Conservation (phyloP, 1,140 invertebrate species). For the fruit fly (Drosophila melanogaster) region Release_6_plus_ISO1_MT NT_033779.5:18130501-18131000, state of each 20-base stretch:
- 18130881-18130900: constrained; percentile 40
- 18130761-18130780: constrained; percentile 34
- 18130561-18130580: background rate
- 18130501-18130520: background rate
- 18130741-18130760: constrained; percentile 12
- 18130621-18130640: constrained; percentile 6
- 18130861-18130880: constrained; percentile 37
- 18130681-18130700: background rate
- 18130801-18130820: constrained; percentile 19
- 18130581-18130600: background rate
- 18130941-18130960: constrained; percentile 44
- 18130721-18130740: constrained; percentile 2
- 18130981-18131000: constrained; percentile 76
- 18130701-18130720: background rate
- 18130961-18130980: constrained; percentile 83
- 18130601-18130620: background rate
- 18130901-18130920: constrained; percentile 30
- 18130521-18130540: background rate
- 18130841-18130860: constrained; percentile 80
- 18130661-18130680: constrained; percentile 2
- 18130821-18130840: constrained; percentile 38
- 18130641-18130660: background rate
- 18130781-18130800: constrained; percentile 44
- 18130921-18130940: constrained; percentile 71
- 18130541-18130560: background rate